Evolutionary conservation across 2,113 vertebrate genomes (phyloP).

Genomic region (Albula goreensis): DNA sequence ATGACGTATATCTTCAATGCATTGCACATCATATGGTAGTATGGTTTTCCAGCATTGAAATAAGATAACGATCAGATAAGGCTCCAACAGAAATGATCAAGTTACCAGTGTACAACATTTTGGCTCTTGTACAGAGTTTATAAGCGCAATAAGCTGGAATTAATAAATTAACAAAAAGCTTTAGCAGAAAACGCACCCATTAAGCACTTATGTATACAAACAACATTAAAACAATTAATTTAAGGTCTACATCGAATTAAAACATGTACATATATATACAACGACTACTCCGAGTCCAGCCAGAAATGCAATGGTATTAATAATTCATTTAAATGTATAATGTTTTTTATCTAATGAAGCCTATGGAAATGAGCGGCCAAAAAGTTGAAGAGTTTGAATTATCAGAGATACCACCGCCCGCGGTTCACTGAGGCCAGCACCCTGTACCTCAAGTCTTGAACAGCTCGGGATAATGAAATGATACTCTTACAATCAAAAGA

Average conservation of each 20-base stretch:
- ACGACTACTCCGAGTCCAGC: background rate
- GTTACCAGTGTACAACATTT: background rate
- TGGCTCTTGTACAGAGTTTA: background rate
- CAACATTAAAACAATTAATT: background rate
- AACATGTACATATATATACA: background rate
- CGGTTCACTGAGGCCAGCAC: too few species aligned
- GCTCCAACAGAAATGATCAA: background rate
- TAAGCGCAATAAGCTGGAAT: background rate
- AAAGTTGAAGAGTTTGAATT: too few species aligned
- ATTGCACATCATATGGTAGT: background rate
- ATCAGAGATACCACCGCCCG: too few species aligned
- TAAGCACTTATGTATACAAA: too few species aligned
- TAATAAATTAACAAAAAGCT: background rate
- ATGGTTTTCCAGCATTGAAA: background rate
- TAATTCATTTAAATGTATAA: background rate
- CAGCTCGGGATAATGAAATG: too few species aligned
- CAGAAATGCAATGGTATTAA: background rate
- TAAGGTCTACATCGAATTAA: background rate
- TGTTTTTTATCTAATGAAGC: too few species aligned
- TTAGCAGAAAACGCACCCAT: background rate
- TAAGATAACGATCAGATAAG: background rate
- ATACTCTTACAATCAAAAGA: too few species aligned
- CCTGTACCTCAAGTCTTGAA: too few species aligned
- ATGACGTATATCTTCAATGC: conserved; percentile 3
- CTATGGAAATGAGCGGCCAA: too few species aligned